Evolutionary conservation across 2,113 vertebrate genomes (phyloP), one percentile per base, ranked within the genome.

Genomic region (Plectropomus leopardus): DNA sequence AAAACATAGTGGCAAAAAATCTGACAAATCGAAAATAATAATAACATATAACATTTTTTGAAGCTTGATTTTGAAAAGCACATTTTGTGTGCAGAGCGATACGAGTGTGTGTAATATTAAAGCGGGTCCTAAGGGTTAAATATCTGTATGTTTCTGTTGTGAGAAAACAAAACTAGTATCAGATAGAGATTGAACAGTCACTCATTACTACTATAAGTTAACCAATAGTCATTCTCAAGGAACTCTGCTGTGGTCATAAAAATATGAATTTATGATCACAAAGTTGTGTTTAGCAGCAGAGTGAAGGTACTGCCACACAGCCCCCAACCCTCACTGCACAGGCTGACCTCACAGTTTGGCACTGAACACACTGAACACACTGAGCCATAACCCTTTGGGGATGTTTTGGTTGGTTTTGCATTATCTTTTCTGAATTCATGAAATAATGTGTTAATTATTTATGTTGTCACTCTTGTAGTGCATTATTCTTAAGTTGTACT

Each of bases 401-500:
- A n/a, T 15, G 11, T 53, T 54, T 26, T 28, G 6, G 28, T 15
- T 8, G 15, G 28, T 53, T 54, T 26, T 30, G 21, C 45, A 50
- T 51, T 67, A 67, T 67, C 13, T 21, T 54, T 34, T 57, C 36
- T 44, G 26, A 58, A 16, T 57, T 58, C 4, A 72, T 32, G 45
- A 45, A 6, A 7, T 28, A 55, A 21, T 5, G 7, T 13, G 28
- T 47, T 19, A 55, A 21, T 15, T 30, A 47, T 40, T 24, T 7
- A 26, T 60, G 28, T 6, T 40, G 10, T 54, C 4, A 23, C 8
- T 45, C 13, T 34, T 42, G 30, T 58, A 21, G 42, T 26, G 30
- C 50, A 10, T 13, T 8, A 13, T 48, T 73, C 44, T 85, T n/a
- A 86, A 34, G 51, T 28, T 78, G n/a, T 68, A 11, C 55, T 90